Conservation (phyloP, 1,140 invertebrate genomes). For the Drosophila ironensis region DNA sequence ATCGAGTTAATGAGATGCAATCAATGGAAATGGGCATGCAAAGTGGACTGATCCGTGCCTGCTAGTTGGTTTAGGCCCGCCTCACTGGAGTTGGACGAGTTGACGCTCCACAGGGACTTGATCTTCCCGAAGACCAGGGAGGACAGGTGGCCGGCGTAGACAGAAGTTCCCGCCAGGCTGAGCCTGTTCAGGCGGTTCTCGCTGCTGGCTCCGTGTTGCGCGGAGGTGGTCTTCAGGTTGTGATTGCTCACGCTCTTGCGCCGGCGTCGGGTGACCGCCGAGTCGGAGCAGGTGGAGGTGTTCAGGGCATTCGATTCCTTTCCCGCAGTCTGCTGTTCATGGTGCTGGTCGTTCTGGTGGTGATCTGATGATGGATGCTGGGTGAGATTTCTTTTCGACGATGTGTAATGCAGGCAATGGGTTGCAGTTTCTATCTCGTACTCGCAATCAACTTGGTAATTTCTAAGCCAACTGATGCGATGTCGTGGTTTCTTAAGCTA, state of each 20-base stretch:
- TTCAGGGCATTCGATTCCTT: constrained; percentile 77
- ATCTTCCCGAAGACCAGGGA: constrained; percentile 92
- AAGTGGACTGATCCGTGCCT: constrained; percentile 58
- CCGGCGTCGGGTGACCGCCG: constrained; percentile 72
- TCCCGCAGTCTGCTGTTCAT: constrained; percentile 21
- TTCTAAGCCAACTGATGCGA: too few species aligned
- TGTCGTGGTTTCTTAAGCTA: too few species aligned
- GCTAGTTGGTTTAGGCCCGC: constrained; percentile 90
- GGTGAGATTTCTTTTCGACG: constrained; percentile 13
- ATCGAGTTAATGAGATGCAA: constrained; percentile 3
- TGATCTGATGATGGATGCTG: constrained; percentile 31
- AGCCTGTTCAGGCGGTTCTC: constrained; percentile 76
- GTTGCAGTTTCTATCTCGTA: too few species aligned
- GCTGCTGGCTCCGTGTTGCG: constrained; percentile 61
- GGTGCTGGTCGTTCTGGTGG: constrained; percentile 23
- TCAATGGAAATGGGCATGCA: constrained; percentile 27
- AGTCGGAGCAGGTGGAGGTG: constrained; percentile 80
- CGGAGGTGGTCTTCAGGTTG: constrained; percentile 63
- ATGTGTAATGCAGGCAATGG: too few species aligned
- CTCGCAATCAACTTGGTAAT: too few species aligned
- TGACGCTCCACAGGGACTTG: constrained; percentile 91
- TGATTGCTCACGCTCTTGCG: constrained; percentile 74
- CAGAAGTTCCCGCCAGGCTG: constrained; percentile 81
- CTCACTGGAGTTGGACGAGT: constrained; percentile 86
- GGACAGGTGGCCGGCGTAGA: constrained; percentile 86